Base-by-base conservation (phyloP, 2,888 invertebrate species). In the Holacanthella duospinosa region DNA sequence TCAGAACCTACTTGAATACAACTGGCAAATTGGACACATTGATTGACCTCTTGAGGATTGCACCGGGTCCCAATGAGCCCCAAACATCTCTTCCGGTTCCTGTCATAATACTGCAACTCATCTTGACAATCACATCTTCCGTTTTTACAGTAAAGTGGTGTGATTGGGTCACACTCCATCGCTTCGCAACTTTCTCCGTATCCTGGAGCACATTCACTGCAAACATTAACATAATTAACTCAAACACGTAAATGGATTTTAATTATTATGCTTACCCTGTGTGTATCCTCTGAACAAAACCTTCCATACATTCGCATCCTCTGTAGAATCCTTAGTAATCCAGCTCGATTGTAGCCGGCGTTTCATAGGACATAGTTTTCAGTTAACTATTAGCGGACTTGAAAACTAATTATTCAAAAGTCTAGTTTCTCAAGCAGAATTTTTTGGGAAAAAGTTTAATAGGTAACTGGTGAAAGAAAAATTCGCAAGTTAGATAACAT, bases 1-100 rank as follows among this genome's bases (percentile, higher is more conserved):
- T 63, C 63, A 1, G 61, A 43, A 16, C 61, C 59, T 24, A 62
- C 63, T 12, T 66, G 59, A 25, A 70, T 69, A 56, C 72, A 72
- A 60, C 69, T 70, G 12, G 68, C 66, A 44, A 67, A 72, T 62
- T 72, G 70, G 1, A 70, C 68, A 29, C 71, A 72, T 1, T 64
- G 62, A 26, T 61, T 60, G 26, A 60, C 60, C 25, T 59, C 60
- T 60, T 63, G 63, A 28, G 63, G 63, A 12, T 53, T 12, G 36
- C 69, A 69, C 1, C 66, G 29, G 1, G 65, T 53, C n/a, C 66
- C 66, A 28, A 67, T 55, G 1, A 63, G 55, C 3, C 67, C 69
- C 2, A 65, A 59, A 57, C 69, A 69, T 21, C 57, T 62, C 29
- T 64, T 43, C 36, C 54, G 19, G 3, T 26, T 60, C n/a, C 29